Evolutionary conservation across 1,140 invertebrate genomes (phyloP).

Genomic region (Macrobrachium nipponense): DNA sequence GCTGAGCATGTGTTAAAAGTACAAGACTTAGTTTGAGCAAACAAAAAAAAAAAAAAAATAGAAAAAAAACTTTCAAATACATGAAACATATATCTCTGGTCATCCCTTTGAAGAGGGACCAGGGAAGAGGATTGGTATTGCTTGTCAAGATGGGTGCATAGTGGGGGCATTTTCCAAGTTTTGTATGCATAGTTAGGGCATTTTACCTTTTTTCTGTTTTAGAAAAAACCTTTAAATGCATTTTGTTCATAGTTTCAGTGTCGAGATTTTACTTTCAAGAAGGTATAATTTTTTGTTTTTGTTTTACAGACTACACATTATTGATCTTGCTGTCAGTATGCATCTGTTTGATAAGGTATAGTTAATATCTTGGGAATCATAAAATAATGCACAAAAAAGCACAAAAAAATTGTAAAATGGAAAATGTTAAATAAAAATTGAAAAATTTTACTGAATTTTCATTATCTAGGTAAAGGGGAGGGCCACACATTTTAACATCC

Average conservation of each 20-base stretch:
- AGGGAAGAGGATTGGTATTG: slow-evolving; percentile 56
- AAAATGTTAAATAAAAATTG: slow-evolving; percentile 56
- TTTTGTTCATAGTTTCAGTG: neutral
- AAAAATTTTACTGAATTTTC: slow-evolving; percentile 31
- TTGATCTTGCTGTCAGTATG: slow-evolving; percentile 36
- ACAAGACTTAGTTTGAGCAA: slow-evolving; percentile 56
- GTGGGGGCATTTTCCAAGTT: slow-evolving; percentile 21
- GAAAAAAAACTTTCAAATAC: slow-evolving; percentile 29
- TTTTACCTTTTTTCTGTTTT: slow-evolving; percentile 15
- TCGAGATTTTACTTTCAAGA: neutral
- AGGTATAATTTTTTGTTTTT: neutral
- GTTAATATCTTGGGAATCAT: slow-evolving; percentile 55
- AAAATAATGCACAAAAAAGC: slow-evolving; percentile 51
- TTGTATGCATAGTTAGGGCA: neutral
- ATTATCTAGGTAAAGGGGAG: neutral
- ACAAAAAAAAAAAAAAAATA: slow-evolving; percentile 39
- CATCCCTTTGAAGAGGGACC: slow-evolving; percentile 47
- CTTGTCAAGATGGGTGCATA: slow-evolving; percentile 53
- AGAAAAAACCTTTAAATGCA: neutral
- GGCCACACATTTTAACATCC: no score
- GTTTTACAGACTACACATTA: slow-evolving; percentile 22
- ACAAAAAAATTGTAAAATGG: slow-evolving; percentile 57
- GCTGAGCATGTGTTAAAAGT: slow-evolving; percentile 58
- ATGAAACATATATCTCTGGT: slow-evolving; percentile 24
- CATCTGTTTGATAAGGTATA: slow-evolving; percentile 55